A percentile compares a stretch with the other conserved stretches of the same genome.
Evolutionary conservation across 2,797 vertebrate genomes (phyloP).

Genomic region (Alectoris magna): DNA sequence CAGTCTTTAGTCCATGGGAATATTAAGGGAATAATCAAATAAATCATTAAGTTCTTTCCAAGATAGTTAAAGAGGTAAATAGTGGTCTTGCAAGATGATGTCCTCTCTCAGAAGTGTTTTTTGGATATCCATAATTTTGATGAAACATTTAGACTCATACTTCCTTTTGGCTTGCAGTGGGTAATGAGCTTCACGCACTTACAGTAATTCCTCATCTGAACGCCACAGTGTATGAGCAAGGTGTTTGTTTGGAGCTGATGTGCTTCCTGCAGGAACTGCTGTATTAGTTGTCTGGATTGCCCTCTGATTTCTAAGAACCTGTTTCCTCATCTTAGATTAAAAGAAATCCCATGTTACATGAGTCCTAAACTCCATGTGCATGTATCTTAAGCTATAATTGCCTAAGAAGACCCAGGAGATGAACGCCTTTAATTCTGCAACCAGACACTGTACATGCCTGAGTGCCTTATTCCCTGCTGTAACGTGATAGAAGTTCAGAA

Average conservation of each 20-base stretch:
- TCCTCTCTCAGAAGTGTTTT: background rate
- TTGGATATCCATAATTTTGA: background rate
- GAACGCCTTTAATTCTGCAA: slow-evolving; percentile 5
- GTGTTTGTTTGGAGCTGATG: background rate
- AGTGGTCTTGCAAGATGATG: background rate
- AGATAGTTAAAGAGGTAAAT: background rate
- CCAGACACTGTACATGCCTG: slow-evolving; percentile 31
- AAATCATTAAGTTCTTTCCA: background rate
- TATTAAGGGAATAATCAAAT: background rate
- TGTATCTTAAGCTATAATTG: background rate
- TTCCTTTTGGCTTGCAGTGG: background rate
- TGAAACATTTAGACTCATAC: background rate
- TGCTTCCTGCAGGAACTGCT: background rate
- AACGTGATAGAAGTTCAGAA: slow-evolving; percentile 47
- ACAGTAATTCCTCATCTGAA: background rate
- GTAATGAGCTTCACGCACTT: background rate
- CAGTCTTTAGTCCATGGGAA: background rate
- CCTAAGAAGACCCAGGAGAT: slow-evolving; percentile 14
- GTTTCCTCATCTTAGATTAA: background rate
- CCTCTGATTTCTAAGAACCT: background rate
- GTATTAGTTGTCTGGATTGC: background rate
- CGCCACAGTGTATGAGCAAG: background rate
- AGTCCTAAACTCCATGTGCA: background rate
- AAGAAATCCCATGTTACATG: background rate
- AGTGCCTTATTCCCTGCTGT: slow-evolving; percentile 32